Evolutionary conservation across 2,797 vertebrate species (phyloP), one percentile per base, ranked within the genome.

Genomic region (Cheirogaleus major): DNA sequence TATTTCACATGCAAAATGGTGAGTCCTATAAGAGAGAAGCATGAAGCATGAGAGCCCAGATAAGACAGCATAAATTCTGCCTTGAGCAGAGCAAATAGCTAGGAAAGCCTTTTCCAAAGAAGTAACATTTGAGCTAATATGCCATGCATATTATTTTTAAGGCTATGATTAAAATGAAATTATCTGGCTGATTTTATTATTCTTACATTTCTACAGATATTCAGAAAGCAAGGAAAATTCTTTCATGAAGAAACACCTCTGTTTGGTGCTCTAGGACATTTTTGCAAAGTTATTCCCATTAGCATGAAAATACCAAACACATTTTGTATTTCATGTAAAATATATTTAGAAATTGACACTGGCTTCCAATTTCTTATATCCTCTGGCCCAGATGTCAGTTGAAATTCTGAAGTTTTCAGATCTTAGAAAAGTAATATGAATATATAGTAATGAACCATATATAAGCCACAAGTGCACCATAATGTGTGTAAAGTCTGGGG

Each of bases 281-380:
- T 35, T 87, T 81, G 85, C 43, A 94, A 85, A 81, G 78, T 92
- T 92, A 93, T 82, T 69, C 45, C 80, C 52, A 93, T 75, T 79
- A 92, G 41, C 63, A 81, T 85, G 22, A 97, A 75, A 85, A 94
- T 52, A 84, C 2, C n/a, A 96, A 93, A 78, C 2, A 85, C 2
- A 75, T 76, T 93, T 93, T 83, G 14, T 78, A 87, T 35, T 84
- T 92, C 41, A 45, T 80, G 4, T 80, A 88, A 93, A 90, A 88
- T 81, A 63, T 15, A 94, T 35, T 92, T 85, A 95, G 48, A 92
- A 96, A 78, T 50, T 75, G 8, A 84, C 55, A 61, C 1, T 80
- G 10, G 18, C 7, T 25, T 93, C 41, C 48, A 90, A 63, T 73
- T 88, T 79, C 22, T 82, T 84, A 22, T 48, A 61, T 4, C 10